Evolutionary conservation across 2,888 invertebrate genomes (phyloP), one percentile per base, ranked within the genome.

Genomic region (Trachelus iudaicus): DNA sequence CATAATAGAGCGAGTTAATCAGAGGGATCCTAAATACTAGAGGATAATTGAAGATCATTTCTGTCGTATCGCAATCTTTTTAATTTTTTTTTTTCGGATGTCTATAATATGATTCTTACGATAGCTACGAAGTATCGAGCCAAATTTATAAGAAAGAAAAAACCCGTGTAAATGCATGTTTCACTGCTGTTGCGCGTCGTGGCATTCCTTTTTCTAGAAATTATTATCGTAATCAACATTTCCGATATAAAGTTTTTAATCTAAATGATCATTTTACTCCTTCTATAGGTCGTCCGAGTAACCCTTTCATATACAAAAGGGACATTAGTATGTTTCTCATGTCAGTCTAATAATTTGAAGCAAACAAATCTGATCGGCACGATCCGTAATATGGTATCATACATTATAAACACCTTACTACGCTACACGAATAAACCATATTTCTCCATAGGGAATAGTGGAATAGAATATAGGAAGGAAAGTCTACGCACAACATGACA

Each of bases 131-230:
- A 56, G 9, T 56, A 56, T 56, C 56, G 56, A 56, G 56, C 56
- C 56, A 79, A 81, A 77, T 76, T 80, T 69, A 69, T 73, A 56
- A 56, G 56, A 56, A 23, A 23, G 56, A 56, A 56, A 56, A 40
- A 56, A 56, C 9, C 9, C 23, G 23, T 56, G 56, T 56, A 23
- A 56, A 56, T 56, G 56, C 56, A 56, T 56, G 56, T 56, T 56
- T 56, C 9, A 56, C 56, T 56, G 56, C 56, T 56, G 56, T 56
- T 56, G 56, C 56, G 56, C 56, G 56, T 56, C 56, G 23, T 56
- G 56, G 11, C 77, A 81, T 84, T 84, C 81, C 81, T 84, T 80
- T 84, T 83, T 79, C 80, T 83, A 82, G 81, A 78, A 82, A 80
- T 77, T 81, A 82, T 83, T 80, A 80, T 56, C 23, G 23, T 56